These are phyloP conservation scores for Oncorhynchus tshawytscha DNA, from an alignment of 2,113 vertebrate genomes.

Conservation along the genomic window DNA sequence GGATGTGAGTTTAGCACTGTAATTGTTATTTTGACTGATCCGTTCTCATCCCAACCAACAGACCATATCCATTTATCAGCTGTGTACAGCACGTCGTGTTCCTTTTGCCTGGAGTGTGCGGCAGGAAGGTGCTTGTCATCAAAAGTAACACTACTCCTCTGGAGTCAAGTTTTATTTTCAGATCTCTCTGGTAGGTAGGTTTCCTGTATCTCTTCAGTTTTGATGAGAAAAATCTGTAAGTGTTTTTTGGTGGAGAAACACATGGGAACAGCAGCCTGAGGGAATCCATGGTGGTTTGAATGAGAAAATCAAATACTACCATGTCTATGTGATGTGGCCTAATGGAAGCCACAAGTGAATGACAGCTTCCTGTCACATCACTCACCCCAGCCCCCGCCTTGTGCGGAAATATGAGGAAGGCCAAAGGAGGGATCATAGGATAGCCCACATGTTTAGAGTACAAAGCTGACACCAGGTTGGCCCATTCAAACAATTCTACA, in stretches of 20 bases:
- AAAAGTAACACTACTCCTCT: background rate
- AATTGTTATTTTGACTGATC: conserved; percentile 32
- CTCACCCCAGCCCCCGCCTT: conserved; percentile 58
- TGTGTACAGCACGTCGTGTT: background rate
- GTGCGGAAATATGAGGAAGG: background rate
- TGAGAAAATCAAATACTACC: conserved; percentile 17
- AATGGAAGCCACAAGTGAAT: conserved; percentile 55
- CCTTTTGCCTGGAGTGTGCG: background rate
- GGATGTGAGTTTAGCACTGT: conserved; percentile 22
- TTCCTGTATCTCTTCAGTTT: too few relatives aligned
- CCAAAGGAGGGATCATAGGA: conserved; percentile 17
- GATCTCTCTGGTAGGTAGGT: background rate
- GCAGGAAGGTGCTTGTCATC: background rate
- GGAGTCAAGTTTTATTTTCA: background rate
- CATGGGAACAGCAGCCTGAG: conserved; percentile 56
- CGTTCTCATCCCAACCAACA: too few relatives aligned
- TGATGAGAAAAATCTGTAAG: too few relatives aligned
- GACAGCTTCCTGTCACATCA: conserved; percentile 64
- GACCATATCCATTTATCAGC: background rate
- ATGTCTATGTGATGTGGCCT: conserved; percentile 64
- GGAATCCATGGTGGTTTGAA: conserved; percentile 47
- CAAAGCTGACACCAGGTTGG: conserved; percentile 43
- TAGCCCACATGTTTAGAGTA: conserved; percentile 27
- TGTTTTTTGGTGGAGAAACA: conserved; percentile 45
- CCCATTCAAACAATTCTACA: conserved; percentile 46